Conservation (phyloP, 1,140 invertebrate genomes). For the Ceratitis capitata region DNA sequence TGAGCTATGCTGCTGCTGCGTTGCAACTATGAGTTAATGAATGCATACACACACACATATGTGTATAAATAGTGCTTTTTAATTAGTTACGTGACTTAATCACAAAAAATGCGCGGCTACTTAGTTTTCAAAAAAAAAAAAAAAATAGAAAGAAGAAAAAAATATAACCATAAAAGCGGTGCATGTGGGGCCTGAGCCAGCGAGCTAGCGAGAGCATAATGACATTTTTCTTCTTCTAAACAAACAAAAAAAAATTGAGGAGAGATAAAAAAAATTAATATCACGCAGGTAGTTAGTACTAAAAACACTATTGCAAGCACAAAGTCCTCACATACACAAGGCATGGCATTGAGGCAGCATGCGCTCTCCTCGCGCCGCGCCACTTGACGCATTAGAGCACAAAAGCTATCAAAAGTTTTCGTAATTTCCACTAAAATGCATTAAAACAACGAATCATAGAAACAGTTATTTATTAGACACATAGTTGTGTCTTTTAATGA, state of each 20-base stretch:
- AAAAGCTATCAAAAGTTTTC: slow-evolving; percentile 18
- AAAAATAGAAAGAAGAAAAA: too few relatives aligned
- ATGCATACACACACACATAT: not conserved
- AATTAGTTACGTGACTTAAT: slow-evolving; percentile 26
- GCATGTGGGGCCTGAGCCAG: too few relatives aligned
- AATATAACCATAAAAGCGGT: too few relatives aligned
- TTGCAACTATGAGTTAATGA: not conserved
- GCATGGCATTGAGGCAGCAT: too few relatives aligned
- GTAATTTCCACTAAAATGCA: not conserved
- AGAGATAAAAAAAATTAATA: too few relatives aligned
- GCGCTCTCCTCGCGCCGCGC: too few relatives aligned
- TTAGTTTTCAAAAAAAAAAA: not conserved
- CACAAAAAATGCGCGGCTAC: not conserved
- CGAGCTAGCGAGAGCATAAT: too few relatives aligned
- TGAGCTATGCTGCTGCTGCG: not conserved
- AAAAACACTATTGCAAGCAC: too few relatives aligned
- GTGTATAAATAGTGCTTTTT: not conserved
- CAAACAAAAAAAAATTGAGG: too few relatives aligned
- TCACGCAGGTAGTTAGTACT: too few relatives aligned
- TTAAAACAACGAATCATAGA: not conserved
- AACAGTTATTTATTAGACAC: not conserved
- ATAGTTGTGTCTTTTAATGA: not conserved
- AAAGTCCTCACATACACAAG: too few relatives aligned
- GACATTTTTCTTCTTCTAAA: too few relatives aligned
- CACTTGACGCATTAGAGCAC: not conserved